These are phyloP conservation scores for Mylabris phalerata DNA, from an alignment of 1,140 invertebrate species.

Conservation along the genomic window DNA sequence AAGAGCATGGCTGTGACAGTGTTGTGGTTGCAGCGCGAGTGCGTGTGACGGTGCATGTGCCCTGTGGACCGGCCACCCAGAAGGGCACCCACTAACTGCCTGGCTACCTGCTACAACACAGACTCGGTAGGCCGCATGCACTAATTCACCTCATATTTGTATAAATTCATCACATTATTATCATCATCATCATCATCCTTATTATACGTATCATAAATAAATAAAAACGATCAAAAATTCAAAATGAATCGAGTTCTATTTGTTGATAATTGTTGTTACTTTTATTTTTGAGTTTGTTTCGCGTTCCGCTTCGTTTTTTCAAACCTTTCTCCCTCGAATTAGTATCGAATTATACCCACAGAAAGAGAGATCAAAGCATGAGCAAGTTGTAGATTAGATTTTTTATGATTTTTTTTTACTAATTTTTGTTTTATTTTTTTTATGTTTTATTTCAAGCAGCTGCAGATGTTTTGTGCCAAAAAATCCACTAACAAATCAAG, in stretches of 20 bases:
- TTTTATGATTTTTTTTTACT: slow-evolving; percentile 28
- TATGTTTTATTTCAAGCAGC: slow-evolving; percentile 36
- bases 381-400: slow-evolving; percentile 16
- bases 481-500: slow-evolving; percentile 32
- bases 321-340: background rate
- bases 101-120: slow-evolving; percentile 39
- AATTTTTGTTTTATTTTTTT: slow-evolving; percentile 34
- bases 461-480: slow-evolving; percentile 40
- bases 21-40: slow-evolving; percentile 49
- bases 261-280: background rate
- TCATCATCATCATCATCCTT: background rate
- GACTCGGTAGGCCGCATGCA: slow-evolving; percentile 41
- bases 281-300: background rate
- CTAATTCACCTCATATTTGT: slow-evolving; percentile 18
- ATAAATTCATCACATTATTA: background rate
- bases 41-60: slow-evolving; percentile 48
- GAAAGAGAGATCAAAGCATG: slow-evolving; percentile 1
- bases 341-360: background rate
- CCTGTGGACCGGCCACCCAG: slow-evolving; percentile 39
- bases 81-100: slow-evolving; percentile 41
- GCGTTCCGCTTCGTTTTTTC: background rate
- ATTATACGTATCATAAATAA: no score
- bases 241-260: background rate
- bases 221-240: no score
- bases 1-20: slow-evolving; percentile 33